These are phyloP conservation scores for Tapirus terrestris DNA, from an alignment of 2,113 vertebrate species.

Conservation along the genomic window DNA sequence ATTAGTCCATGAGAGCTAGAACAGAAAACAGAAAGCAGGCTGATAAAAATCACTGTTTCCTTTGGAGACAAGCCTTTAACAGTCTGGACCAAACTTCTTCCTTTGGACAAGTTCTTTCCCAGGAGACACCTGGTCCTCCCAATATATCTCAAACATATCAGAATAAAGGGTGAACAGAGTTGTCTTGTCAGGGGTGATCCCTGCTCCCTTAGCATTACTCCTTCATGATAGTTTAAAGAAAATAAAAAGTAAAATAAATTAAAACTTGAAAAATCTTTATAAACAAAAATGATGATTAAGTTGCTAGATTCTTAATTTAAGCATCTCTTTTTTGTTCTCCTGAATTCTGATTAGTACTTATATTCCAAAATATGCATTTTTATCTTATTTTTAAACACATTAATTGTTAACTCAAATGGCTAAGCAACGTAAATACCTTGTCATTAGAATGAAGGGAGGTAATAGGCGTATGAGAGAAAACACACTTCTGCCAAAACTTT, in stretches of 20 bases:
- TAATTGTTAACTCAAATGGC: background rate
- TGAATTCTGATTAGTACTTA: background rate
- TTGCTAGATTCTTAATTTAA: background rate
- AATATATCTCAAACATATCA: background rate
- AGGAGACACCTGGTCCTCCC: background rate
- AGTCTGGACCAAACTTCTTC: background rate
- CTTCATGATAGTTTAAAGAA: background rate
- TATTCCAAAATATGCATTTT: background rate
- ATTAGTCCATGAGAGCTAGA: background rate
- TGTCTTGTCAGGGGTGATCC: background rate
- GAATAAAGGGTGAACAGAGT: background rate
- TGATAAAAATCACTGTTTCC: background rate
- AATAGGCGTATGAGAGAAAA: background rate
- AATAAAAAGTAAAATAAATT: background rate
- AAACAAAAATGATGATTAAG: background rate
- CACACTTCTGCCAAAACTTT: background rate
- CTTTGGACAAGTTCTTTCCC: background rate
- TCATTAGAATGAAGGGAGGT: background rate
- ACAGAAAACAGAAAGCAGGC: background rate
- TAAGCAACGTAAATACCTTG: background rate
- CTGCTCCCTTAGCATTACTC: background rate
- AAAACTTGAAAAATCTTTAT: background rate
- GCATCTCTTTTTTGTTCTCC: background rate
- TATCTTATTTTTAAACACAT: background rate
- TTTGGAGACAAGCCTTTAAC: background rate